Base-by-base conservation (phyloP, 2,113 vertebrate species). In the Nymphicus hollandicus region DNA sequence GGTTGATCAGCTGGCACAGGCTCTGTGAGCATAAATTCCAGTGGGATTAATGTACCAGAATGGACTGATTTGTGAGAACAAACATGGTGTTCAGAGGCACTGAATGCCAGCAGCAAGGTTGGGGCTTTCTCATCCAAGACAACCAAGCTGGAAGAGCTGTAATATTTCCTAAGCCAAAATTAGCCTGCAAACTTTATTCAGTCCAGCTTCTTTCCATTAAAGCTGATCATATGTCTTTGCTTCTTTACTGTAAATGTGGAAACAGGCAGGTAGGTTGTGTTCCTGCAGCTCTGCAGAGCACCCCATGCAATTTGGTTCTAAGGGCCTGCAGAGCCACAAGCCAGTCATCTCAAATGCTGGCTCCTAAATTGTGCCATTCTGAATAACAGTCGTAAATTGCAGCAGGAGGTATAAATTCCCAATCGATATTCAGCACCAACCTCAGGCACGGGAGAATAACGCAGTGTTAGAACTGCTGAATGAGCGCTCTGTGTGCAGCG, bases 401-500 rank as follows among this genome's bases (percentile, higher is more conserved):
- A 94, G 63, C 13, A 90, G 79, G 52, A 89, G 68, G 63, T 53
- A 91, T 43, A 79, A 96, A 96, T 89, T 93, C 89, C 95, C 87
- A 76, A 76, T 93, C 94, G 47, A 86, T 63, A 77, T 55, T 70
- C 64, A 65, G 79, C 63, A 22, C 25, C 80, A 60, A 25, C 53
- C 83, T 93, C 81, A 27, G 81, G 90, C 85, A 93, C 11, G 80
- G 71, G 85, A 95, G 89, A 97, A 98, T 96, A 92, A 37, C 12
- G 0, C 56, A 81, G 76, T 96, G 79, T 93, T 96, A 61, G 73
- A 69, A 43, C 88, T 95, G 64, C 70, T 98, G 96, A 97, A 98
- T 97, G 96, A 95, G 83, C 29, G 74, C 94, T 95, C 89, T 97
- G 90, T 98, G 58, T 65, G 80, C 79, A 33, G 74, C 14, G 10